Conservation (phyloP, 2,797 vertebrate genomes). For the Lithobates pipiens region DNA sequence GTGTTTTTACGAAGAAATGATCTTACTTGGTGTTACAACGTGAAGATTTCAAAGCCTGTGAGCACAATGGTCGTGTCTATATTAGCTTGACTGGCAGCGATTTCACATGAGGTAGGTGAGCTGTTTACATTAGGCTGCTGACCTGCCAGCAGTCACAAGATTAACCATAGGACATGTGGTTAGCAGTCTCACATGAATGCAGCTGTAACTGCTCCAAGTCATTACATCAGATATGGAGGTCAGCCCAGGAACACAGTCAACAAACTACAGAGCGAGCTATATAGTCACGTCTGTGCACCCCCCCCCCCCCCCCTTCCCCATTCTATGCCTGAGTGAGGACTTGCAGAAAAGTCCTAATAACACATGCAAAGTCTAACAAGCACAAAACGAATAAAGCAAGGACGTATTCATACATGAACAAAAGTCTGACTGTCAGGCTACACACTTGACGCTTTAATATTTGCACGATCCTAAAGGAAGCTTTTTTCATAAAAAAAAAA, state of each 20-base stretch:
- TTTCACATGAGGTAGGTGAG: constrained; percentile 44
- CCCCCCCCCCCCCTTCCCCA: neutral
- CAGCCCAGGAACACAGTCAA: constrained; percentile 44
- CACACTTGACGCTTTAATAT: too few species aligned
- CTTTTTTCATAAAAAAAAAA: too few species aligned
- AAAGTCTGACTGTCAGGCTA: neutral
- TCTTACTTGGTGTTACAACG: neutral
- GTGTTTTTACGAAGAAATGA: neutral
- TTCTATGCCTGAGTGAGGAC: neutral
- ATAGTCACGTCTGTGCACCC: neutral
- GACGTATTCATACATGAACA: neutral
- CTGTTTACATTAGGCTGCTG: constrained; percentile 48
- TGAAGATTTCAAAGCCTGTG: neutral
- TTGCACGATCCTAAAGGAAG: too few species aligned
- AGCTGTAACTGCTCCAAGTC: constrained; percentile 52
- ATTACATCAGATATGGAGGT: constrained; percentile 57
- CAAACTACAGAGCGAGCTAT: neutral
- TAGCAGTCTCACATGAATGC: constrained; percentile 54
- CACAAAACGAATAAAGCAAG: neutral
- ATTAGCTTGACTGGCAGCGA: constrained; percentile 5
- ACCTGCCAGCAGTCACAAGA: constrained; percentile 59
- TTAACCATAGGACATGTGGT: constrained; percentile 57
- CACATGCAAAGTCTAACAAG: neutral
- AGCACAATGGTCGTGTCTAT: constrained; percentile 7
- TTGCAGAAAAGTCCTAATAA: neutral